Evolutionary conservation across 2,888 invertebrate species (phyloP).

Genomic region (Artemia sp.): DNA sequence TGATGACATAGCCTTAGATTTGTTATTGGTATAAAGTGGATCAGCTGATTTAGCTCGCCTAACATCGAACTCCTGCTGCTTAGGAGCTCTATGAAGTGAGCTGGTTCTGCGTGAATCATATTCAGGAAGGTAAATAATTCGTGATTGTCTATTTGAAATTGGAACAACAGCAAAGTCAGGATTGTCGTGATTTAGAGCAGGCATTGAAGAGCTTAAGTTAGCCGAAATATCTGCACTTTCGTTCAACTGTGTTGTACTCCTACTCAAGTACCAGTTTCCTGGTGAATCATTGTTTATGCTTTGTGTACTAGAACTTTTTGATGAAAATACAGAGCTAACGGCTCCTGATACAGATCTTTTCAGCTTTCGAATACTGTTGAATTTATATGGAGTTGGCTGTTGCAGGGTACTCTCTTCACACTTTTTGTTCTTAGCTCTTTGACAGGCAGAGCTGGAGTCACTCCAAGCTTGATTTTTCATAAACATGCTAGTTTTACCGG

Average conservation of each 20-base stretch:
- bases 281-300: constrained; percentile 7
- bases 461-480: constrained; percentile 13
- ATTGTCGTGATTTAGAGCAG: background rate
- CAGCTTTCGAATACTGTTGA: constrained; percentile 43
- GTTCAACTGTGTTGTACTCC: background rate
- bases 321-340: constrained; percentile 26
- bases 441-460: constrained; percentile 15
- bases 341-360: constrained; percentile 43
- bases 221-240: background rate
- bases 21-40: background rate
- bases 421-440: constrained; percentile 16
- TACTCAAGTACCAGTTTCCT: background rate
- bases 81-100: background rate
- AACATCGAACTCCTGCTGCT: constrained; percentile 6
- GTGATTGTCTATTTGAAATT: constrained; percentile 25
- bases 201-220: constrained; percentile 2
- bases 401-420: background rate
- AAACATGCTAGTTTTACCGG: constrained; percentile 27
- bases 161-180: constrained; percentile 1
- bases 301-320: background rate
- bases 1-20: background rate
- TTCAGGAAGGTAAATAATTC: constrained; percentile 57
- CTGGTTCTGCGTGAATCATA: constrained; percentile 29
- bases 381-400: constrained; percentile 25
- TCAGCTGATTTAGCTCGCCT: constrained; percentile 12